Evolutionary conservation across 2,888 invertebrate species (phyloP), one percentile per base, ranked within the genome.

Genomic region (Yponomeuta evonymella): DNA sequence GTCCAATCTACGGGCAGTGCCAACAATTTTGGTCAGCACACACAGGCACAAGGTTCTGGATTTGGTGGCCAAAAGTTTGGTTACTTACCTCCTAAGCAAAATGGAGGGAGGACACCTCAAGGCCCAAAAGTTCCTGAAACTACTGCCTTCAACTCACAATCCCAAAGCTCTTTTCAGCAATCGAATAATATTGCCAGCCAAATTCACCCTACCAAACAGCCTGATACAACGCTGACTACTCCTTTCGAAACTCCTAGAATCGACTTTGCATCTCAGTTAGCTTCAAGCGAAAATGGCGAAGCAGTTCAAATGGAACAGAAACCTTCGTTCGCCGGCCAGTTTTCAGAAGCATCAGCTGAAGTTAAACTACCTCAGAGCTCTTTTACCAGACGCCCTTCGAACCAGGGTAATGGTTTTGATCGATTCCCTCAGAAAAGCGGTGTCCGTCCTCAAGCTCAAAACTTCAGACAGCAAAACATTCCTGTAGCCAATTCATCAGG

Each of bases 1-100:
- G 51, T 8, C 15, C 51, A 58, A 58, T 58, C 15, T 67, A 78
- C 80, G 74, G 79, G 73, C 30, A 79, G 0, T 30, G 11, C 43
- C 15, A 75, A 70, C 43, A 43, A 68, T 33, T 74, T 58, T 51
- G 68, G 51, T n/a, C 51, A 48, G n/a, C 51, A 58, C 11, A 30
- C 48, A 29, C 51, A 30, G 8, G 10, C 68, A 51, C 68, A 68
- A n/a, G 11, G 58, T n/a, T 15, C 67, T 72, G 51, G 71, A 64
- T 75, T 78, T 73, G 79, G 74, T 66, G 72, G 77, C 63, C 79
- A 75, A 8, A 82, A 79, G 48, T 67, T 67, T 72, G 81, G 83
- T 68, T 82, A 83, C 67, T 76, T 81, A 63, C 81, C 83, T 48
- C 83, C 83, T 30, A 75, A 74, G 11, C 29, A 29, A 12, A 65